Percentiles rank a stretch among this genome's conserved stretches.
Conservation (phyloP, 2,113 vertebrate species). For the Euleptes europaea region DNA sequence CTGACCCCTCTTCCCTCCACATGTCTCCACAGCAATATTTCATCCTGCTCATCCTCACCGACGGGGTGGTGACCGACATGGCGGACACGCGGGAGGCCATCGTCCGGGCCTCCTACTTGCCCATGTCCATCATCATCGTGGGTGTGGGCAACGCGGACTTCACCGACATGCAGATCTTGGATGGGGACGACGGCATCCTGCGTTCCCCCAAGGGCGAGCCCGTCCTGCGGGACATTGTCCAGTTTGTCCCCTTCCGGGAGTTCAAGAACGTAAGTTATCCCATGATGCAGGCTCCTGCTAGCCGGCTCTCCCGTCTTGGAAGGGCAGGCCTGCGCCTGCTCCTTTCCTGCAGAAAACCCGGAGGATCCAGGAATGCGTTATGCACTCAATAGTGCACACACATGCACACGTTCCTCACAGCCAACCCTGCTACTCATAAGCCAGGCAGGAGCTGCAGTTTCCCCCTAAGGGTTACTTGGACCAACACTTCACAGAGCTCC, state of each 20-base stretch:
- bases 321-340: not conserved
- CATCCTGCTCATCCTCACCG: conserved; percentile 94
- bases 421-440: too few relatives aligned
- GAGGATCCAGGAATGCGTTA: not conserved
- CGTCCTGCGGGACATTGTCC: conserved; percentile 90
- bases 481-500: too few relatives aligned
- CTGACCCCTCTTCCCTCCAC: not conserved
- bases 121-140: conserved; percentile 94
- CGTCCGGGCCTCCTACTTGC: conserved; percentile 90
- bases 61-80: conserved; percentile 94
- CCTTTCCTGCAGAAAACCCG: not conserved
- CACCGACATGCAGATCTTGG: conserved; percentile 95
- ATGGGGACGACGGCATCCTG: conserved; percentile 88
- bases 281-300: rapidly evolving
- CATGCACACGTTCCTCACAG: too few relatives aligned
- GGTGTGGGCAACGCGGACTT: conserved; percentile 95
- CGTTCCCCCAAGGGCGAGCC: conserved; percentile 90
- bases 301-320: not conserved
- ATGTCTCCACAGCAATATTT: conserved; percentile 83
- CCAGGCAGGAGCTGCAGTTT: too few relatives aligned
- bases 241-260: conserved; percentile 94
- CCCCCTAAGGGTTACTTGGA: too few relatives aligned
- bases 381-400: not conserved
- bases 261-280: conserved; percentile 89
- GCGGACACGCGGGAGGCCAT: conserved; percentile 93